These are phyloP conservation scores for Cherax quadricarinatus DNA, from an alignment of 1,140 invertebrate genomes.

Conservation along the genomic window DNA sequence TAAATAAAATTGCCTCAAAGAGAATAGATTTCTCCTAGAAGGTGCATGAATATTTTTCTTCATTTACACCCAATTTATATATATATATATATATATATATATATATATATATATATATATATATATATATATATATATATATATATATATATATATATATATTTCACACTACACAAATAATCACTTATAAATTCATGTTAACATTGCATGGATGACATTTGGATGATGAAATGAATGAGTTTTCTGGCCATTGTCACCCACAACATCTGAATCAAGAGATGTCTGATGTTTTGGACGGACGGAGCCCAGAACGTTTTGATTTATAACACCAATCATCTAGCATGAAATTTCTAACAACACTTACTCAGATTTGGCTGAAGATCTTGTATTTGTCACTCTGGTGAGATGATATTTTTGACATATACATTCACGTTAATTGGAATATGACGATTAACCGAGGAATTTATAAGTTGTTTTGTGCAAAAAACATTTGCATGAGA, in stretches of 20 bases:
- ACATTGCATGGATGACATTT: neutral
- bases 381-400: neutral
- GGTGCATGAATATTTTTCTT: too few species aligned
- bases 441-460: neutral
- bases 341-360: neutral
- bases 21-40: too few species aligned
- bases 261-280: neutral
- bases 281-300: neutral
- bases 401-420: neutral
- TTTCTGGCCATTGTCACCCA: neutral
- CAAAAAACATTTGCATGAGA: too few species aligned
- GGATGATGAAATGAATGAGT: neutral
- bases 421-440: neutral
- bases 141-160: neutral
- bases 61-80: too few species aligned
- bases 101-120: neutral
- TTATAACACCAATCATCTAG: neutral
- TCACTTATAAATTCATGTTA: neutral
- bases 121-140: slow-evolving; percentile 13
- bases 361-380: neutral
- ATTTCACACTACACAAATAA: neutral
- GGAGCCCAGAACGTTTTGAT: neutral
- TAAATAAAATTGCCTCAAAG: too few species aligned
- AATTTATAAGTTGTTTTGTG: neutral
- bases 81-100: neutral